Conservation (phyloP, 2,113 vertebrate genomes). For the Mustela lutreola region DNA sequence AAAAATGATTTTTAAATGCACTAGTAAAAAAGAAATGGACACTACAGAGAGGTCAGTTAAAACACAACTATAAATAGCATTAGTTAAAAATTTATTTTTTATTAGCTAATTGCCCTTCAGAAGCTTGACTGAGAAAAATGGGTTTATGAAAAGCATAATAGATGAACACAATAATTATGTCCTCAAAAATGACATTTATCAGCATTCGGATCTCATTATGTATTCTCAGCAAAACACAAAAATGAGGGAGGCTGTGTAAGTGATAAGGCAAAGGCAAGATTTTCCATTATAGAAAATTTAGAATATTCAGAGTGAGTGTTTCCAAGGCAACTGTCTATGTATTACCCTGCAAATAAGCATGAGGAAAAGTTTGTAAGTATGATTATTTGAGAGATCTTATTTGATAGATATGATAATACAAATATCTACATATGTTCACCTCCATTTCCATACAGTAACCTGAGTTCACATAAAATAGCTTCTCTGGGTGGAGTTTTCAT, state of each 20-base stretch:
- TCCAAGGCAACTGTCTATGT: constrained; percentile 62
- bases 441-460: not conserved
- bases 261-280: constrained; percentile 69
- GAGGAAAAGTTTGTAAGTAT: constrained; percentile 57
- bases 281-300: constrained; percentile 75
- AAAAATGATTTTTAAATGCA: constrained; percentile 28
- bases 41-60: not conserved
- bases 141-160: constrained; percentile 58
- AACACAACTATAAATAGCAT: constrained; percentile 51
- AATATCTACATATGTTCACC: constrained; percentile 3
- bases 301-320: constrained; percentile 67
- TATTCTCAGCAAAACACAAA: constrained; percentile 64
- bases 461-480: constrained; percentile 4
- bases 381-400: constrained; percentile 51
- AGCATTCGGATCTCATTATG: constrained; percentile 67
- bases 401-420: constrained; percentile 43
- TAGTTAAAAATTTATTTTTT: constrained; percentile 68
- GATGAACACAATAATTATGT: constrained; percentile 66
- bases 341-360: constrained; percentile 61
- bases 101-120: constrained; percentile 66
- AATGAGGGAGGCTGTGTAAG: constrained; percentile 58
- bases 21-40: constrained; percentile 33
- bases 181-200: constrained; percentile 74
- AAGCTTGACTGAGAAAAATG: constrained; percentile 58
- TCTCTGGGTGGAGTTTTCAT: not conserved